These are phyloP conservation scores for Agrotis puta DNA, from an alignment of 2,888 invertebrate species.

Conservation along the genomic window DNA sequence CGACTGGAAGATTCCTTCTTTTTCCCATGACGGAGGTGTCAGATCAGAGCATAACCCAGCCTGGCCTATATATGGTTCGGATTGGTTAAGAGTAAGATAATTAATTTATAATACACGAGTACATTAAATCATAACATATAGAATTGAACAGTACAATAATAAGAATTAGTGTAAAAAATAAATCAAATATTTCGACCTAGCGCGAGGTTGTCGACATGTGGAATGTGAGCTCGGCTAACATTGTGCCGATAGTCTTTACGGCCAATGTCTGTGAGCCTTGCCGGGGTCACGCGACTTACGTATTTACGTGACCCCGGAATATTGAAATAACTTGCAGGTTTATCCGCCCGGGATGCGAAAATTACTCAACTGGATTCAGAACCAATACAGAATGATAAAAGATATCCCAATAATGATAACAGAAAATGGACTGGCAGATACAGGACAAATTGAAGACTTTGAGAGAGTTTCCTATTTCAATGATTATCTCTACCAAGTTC, in stretches of 20 bases:
- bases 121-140: no score
- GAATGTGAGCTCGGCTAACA: no score
- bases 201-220: no score
- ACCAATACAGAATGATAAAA: conserved; percentile 86
- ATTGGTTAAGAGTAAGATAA: conserved; percentile 81
- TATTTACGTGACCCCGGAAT: no score
- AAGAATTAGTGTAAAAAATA: no score
- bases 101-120: no score
- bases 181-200: no score
- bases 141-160: no score
- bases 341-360: conserved; percentile 92
- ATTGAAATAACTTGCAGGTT: conserved; percentile 79
- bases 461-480: conserved; percentile 86
- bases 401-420: conserved; percentile 87
- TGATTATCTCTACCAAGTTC: conserved; percentile 71
- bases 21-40: conserved; percentile 83
- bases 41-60: conserved; percentile 77
- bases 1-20: conserved; percentile 77
- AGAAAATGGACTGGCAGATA: conserved; percentile 88
- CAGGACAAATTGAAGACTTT: conserved; percentile 71
- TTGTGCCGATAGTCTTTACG: no score
- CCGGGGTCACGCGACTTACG: no score
- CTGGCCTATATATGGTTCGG: conserved; percentile 83
- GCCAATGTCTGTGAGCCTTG: no score
- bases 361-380: conserved; percentile 92